These are phyloP conservation scores for Pharmacophagus antenor DNA, from an alignment of 2,888 invertebrate species.

Conservation along the genomic window DNA sequence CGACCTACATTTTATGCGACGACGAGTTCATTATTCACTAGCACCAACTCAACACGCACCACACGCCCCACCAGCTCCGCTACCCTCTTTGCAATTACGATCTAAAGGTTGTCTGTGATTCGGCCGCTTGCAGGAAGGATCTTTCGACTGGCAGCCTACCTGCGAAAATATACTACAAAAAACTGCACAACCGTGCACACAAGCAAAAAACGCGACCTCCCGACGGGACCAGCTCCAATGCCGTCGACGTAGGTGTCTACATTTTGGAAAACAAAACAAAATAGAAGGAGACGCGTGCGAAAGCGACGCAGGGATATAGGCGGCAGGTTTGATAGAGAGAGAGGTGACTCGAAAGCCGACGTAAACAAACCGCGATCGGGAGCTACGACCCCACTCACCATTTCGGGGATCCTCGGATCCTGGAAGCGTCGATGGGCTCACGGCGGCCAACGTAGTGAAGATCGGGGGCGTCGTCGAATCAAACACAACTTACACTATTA, in stretches of 20 bases:
- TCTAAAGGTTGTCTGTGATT: conserved; percentile 37
- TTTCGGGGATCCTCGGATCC: conserved; percentile 70
- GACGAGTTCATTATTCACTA: conserved; percentile 67
- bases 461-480: conserved; percentile 66
- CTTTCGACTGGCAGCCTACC: conserved; percentile 58
- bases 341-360: conserved; percentile 72
- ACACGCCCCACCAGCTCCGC: conserved; percentile 50
- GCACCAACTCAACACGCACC: conserved; percentile 57
- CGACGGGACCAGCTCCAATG: conserved; percentile 63
- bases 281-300: conserved; percentile 76
- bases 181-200: conserved; percentile 62
- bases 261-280: conserved; percentile 79
- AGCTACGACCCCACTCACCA: conserved; percentile 80
- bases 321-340: conserved; percentile 73
- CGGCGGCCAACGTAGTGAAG: conserved; percentile 71
- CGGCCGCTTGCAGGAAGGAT: conserved; percentile 50
- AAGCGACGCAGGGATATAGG: conserved; percentile 71
- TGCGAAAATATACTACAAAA: conserved; percentile 73
- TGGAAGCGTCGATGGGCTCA: conserved; percentile 51
- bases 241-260: conserved; percentile 74
- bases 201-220: conserved; percentile 71
- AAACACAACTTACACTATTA: conserved; percentile 53
- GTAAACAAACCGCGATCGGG: conserved; percentile 77
- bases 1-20: conserved; percentile 80
- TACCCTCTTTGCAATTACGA: conserved; percentile 43